Base-by-base conservation (phyloP, 2,113 vertebrate species). In the Camelus bactrianus region DNA sequence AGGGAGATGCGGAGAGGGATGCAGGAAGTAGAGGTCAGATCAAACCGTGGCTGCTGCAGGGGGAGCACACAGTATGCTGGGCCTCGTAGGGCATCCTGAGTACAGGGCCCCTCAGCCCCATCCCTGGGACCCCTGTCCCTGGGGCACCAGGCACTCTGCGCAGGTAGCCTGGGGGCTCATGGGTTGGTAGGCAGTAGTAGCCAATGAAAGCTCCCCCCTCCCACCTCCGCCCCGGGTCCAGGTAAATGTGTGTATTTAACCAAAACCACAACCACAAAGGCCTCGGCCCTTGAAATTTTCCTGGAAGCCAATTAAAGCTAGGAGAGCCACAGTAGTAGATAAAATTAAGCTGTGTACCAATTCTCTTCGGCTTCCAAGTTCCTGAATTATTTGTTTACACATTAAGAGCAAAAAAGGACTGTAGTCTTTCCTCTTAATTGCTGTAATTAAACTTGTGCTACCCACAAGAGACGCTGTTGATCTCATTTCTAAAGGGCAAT, bases 251-350 rank as follows among this genome's bases (percentile, higher is more conserved):
- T 80, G 54, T 87, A 70, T 89, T 97, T 79, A 96, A 95, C 65
- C 82, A 50, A 93, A 96, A 65, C 83, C 91, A 95, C 86, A 91
- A 83, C 89, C 91, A 92, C 93, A 85, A 93, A 95, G 76, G n/a
- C 42, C 52, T 86, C 46, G 1, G 50, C 50, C 77, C 67, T 93
- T 46, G 58, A 80, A 79, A 67, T 93, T 82, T 93, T 97, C 95
- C 95, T 97, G 84, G 92, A 98, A 96, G 83, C 97, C 96, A 92
- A 91, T 96, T 94, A 97, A 96, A 95, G 96, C 79, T 60, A 87
- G 0, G 2, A 96, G 81, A 96, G 54, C 28, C 67, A 60, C 58
- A 89, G 91, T 86, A 97, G 89, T 93, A 97, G 93, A 96, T 93
- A 93, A 95, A 95, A 75, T 81, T 96, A 38, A 96, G 77, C 87